These are phyloP conservation scores for Eurytoma adleriae DNA, from an alignment of 2,888 invertebrate genomes.

Conservation along the genomic window DNA sequence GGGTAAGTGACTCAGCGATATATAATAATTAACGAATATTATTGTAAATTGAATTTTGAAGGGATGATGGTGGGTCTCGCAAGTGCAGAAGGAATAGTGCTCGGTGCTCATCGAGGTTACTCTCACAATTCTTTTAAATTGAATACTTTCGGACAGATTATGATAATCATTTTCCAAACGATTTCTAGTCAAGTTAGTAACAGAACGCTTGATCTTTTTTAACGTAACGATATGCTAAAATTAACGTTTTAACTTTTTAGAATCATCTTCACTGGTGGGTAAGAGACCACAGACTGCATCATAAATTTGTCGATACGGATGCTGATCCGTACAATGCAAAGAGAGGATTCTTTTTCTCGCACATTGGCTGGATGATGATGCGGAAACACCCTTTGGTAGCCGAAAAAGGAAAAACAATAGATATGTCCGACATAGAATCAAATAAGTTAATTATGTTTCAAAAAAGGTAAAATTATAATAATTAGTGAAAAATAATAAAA, in stretches of 20 bases:
- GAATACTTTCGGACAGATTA: constrained; percentile 40
- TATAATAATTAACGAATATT: background rate
- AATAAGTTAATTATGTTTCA: constrained; percentile 84
- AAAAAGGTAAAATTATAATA: background rate
- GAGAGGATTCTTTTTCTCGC: constrained; percentile 91
- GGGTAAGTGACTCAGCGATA: constrained; percentile 19
- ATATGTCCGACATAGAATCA: constrained; percentile 81
- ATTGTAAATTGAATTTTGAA: background rate
- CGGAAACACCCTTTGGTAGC: background rate
- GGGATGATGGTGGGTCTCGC: background rate
- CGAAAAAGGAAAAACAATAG: background rate
- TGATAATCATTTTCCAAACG: constrained; percentile 56
- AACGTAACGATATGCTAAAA: background rate
- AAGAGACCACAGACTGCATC: constrained; percentile 88
- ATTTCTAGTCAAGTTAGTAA: constrained; percentile 61
- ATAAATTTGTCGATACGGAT: constrained; percentile 86
- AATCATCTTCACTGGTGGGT: constrained; percentile 78
- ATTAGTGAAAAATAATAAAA: background rate
- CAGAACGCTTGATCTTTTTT: no score
- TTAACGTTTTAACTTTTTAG: background rate
- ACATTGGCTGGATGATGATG: constrained; percentile 89
- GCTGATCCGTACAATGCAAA: constrained; percentile 89
- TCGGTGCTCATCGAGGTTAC: constrained; percentile 60
- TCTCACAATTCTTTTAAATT: constrained; percentile 60
- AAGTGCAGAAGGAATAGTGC: constrained; percentile 7